Conservation (phyloP, 2,888 invertebrate species). For the Tillus elongatus region DNA sequence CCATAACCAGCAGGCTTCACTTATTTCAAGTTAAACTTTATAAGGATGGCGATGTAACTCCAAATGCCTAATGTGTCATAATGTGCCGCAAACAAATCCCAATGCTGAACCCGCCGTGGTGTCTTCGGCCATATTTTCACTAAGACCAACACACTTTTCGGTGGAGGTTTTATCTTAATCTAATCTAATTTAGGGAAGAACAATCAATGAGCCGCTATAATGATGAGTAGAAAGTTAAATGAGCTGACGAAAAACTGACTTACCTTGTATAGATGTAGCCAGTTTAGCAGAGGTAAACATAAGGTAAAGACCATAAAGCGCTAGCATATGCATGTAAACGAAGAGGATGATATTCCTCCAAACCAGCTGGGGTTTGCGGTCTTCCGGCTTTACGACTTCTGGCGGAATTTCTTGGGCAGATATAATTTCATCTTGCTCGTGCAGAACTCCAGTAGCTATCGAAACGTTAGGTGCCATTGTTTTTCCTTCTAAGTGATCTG, state of each 20-base stretch:
- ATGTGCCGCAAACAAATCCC: too few relatives aligned
- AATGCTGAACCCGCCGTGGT: too few relatives aligned
- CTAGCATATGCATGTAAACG: conserved; percentile 63
- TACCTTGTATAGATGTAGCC: conserved; percentile 63
- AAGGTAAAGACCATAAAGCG: conserved; percentile 66
- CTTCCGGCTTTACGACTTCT: conserved; percentile 40
- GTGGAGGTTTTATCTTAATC: too few relatives aligned
- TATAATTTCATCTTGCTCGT: conserved; percentile 53
- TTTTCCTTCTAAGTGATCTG: too few relatives aligned
- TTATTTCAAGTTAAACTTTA: too few relatives aligned
- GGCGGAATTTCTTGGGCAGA: conserved; percentile 21
- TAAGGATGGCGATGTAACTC: too few relatives aligned
- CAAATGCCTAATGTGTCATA: too few relatives aligned
- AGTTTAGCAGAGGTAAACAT: conserved; percentile 65
- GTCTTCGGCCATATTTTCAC: too few relatives aligned
- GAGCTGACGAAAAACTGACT: conserved; percentile 35
- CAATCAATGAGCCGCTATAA: too few relatives aligned
- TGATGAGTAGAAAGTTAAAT: neutral
- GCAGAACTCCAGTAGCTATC: conserved; percentile 50
- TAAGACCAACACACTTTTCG: too few relatives aligned
- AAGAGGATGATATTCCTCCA: conserved; percentile 81
- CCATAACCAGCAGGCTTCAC: too few relatives aligned
- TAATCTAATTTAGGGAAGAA: too few relatives aligned
- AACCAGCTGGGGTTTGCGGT: conserved; percentile 53
- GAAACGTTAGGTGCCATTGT: conserved; percentile 39